Base-by-base conservation (phyloP, 2,888 invertebrate genomes). In the Pandemis heparana region DNA sequence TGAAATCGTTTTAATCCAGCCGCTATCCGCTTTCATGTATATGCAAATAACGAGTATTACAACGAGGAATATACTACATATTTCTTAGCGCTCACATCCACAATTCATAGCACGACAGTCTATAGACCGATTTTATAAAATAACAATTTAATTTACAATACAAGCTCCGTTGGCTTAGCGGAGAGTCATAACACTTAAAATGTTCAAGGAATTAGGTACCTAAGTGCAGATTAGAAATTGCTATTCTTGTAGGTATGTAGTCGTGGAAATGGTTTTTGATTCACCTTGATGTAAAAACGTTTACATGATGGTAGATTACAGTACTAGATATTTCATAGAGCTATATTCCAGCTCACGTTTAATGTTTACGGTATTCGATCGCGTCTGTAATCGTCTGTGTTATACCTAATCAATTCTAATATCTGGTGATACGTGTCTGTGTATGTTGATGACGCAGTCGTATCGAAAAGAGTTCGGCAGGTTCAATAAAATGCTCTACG, bases 41-140 rank as follows among this genome's bases (percentile, higher is more conserved):
- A 72, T 72, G 67, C 72, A 72, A 62, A 72, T 72, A 62, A 41
- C 53, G 4, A 32, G 46, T 53, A 51, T 46, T 46, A 67, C 14
- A 51, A 66, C 71, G 38, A 60, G 61, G 67, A 72, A 53, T 46
- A 67, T 67, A n/a, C n/a, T n/a, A n/a, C n/a, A n/a, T n/a, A n/a
- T 72, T 71, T 32, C 61, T 51, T 56, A 46, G 56, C 70, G 43
- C 12, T 64, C 61, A 46, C 62, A 72, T 67, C 61, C 46, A 18
- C 61, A 43, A 72, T 72, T 67, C 62, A 72, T 67, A 48, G 53
- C 46, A 46, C 59, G 48, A 56, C 16, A 53, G 41, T 14, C 32
- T 18, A 9, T 14, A 46, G 32, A 72, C 61, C 65, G 72, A 67
- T 67, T 67, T 62, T 62, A 62, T 72, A 62, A 32, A 72, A 67